Percentiles rank a stretch among this genome's conserved stretches.
Conservation (phyloP, 1,140 invertebrate genomes). For the Rhopalosiphum padi region DNA sequence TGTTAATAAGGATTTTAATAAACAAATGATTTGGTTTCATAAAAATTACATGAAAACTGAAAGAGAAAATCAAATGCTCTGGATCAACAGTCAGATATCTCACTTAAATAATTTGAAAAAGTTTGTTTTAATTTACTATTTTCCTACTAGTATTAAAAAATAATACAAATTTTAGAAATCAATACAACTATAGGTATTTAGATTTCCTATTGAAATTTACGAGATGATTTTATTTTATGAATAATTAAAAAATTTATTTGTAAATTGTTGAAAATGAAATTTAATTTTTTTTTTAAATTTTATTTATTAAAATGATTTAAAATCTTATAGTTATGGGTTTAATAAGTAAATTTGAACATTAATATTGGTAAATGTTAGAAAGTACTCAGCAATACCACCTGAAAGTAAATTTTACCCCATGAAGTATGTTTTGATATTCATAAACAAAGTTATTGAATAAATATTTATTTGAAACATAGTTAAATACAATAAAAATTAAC, state of each 20-base stretch:
- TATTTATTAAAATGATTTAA: too few relatives aligned
- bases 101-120: slow-evolving; percentile 66
- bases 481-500: too few relatives aligned
- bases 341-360: too few relatives aligned
- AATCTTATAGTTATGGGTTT: too few relatives aligned
- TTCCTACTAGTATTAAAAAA: background rate
- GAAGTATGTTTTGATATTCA: too few relatives aligned
- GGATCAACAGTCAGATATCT: slow-evolving; percentile 67
- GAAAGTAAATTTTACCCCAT: too few relatives aligned
- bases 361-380: too few relatives aligned
- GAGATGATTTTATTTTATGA: background rate
- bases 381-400: too few relatives aligned
- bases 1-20: slow-evolving; percentile 13
- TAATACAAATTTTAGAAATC: background rate
- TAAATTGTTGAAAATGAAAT: too few relatives aligned
- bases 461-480: too few relatives aligned
- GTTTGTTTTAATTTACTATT: slow-evolving; percentile 13
- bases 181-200: background rate
- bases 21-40: slow-evolving; percentile 42
- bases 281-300: too few relatives aligned
- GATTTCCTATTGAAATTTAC: background rate
- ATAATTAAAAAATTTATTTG: background rate
- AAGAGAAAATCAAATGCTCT: slow-evolving; percentile 66
- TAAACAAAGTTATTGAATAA: too few relatives aligned
- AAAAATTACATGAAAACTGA: slow-evolving; percentile 63